Conservation (phyloP, 2,113 vertebrate species). For the Pseudorhombus dupliciocellatus region DNA sequence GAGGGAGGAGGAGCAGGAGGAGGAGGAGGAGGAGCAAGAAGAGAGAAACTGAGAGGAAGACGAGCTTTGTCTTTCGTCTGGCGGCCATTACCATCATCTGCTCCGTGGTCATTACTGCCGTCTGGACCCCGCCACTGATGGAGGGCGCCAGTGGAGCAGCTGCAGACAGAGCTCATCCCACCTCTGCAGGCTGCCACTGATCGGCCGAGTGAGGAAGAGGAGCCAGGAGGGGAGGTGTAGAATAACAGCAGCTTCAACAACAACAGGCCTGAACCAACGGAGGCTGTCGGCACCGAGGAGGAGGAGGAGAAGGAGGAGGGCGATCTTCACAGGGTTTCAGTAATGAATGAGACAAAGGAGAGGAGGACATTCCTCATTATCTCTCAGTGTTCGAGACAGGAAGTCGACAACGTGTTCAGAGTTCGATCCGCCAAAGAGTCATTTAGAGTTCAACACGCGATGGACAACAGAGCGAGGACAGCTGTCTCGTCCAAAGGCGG, state of each 20-base stretch:
- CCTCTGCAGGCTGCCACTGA: slow-evolving; percentile 71
- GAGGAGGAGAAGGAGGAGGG: not conserved
- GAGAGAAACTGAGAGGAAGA: slow-evolving; percentile 40
- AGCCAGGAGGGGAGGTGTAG: slow-evolving; percentile 14
- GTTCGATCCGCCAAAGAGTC: no score
- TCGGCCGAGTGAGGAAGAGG: slow-evolving; percentile 33
- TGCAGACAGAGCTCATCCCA: slow-evolving; percentile 73
- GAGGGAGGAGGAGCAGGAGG: slow-evolving; percentile 3
- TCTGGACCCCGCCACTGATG: slow-evolving; percentile 65
- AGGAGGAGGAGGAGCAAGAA: slow-evolving; percentile 6
- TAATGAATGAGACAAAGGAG: slow-evolving; percentile 32
- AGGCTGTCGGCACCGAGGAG: not conserved
- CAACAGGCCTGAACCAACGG: slow-evolving; percentile 9
- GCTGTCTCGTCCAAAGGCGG: no score
- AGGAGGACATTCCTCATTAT: not conserved
- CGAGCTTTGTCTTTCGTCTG: slow-evolving; percentile 75
- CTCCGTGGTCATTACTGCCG: slow-evolving; percentile 78
- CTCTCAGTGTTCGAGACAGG: no score
- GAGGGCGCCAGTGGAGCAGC: slow-evolving; percentile 76
- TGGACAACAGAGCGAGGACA: not conserved
- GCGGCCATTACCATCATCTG: slow-evolving; percentile 81
- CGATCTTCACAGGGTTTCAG: slow-evolving; percentile 47
- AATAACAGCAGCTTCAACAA: not conserved
- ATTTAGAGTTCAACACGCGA: not conserved
- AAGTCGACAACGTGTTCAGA: no score